phyloP scores from a whole-genome alignment of 2,888 invertebrate species.

The Chydorus sphaericus region DNA sequence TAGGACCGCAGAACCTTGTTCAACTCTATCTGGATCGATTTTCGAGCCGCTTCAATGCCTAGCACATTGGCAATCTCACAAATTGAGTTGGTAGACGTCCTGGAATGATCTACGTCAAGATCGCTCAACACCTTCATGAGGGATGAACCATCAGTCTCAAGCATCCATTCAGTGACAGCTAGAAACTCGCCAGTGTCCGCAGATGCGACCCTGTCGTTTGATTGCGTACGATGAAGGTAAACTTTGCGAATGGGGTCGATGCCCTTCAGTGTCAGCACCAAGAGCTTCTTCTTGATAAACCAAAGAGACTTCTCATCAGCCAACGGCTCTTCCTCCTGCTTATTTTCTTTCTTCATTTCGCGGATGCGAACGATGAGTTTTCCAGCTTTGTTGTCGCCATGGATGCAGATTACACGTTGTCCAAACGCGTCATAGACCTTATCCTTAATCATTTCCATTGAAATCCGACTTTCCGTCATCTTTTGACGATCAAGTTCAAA shows the following conservation, averaged over 20 bases:
- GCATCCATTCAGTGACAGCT: slow-evolving; percentile 93
- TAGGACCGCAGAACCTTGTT: slow-evolving; percentile 98
- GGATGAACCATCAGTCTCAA: slow-evolving; percentile 98
- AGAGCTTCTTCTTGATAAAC: slow-evolving; percentile 97
- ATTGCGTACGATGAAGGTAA: slow-evolving; percentile 98
- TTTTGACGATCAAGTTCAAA: slow-evolving; percentile 96
- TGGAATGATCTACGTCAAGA: slow-evolving; percentile 89
- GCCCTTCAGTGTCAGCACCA: slow-evolving; percentile 96
- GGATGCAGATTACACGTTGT: slow-evolving; percentile 97
- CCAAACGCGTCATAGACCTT: slow-evolving; percentile 98
- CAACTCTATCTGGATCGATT: slow-evolving; percentile 99
- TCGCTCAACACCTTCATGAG: slow-evolving; percentile 97
- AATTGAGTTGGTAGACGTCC: slow-evolving; percentile 98
- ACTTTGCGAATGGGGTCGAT: slow-evolving; percentile 94
- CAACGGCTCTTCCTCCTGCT: slow-evolving; percentile 95
- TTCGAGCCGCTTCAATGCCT: slow-evolving; percentile 92
- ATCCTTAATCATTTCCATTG: slow-evolving; percentile 99
- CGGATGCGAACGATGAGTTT: slow-evolving; percentile 92
- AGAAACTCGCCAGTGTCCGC: slow-evolving; percentile 98
- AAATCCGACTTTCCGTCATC: slow-evolving; percentile 98
- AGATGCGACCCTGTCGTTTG: slow-evolving; percentile 90
- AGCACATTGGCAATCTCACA: slow-evolving; percentile 86
- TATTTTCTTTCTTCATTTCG: slow-evolving; percentile 88
- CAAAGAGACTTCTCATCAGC: slow-evolving; percentile 97
- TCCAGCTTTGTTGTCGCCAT: slow-evolving; percentile 99